Base-by-base conservation (phyloP, 2,797 vertebrate species). In the Tenualosa ilisha region DNA sequence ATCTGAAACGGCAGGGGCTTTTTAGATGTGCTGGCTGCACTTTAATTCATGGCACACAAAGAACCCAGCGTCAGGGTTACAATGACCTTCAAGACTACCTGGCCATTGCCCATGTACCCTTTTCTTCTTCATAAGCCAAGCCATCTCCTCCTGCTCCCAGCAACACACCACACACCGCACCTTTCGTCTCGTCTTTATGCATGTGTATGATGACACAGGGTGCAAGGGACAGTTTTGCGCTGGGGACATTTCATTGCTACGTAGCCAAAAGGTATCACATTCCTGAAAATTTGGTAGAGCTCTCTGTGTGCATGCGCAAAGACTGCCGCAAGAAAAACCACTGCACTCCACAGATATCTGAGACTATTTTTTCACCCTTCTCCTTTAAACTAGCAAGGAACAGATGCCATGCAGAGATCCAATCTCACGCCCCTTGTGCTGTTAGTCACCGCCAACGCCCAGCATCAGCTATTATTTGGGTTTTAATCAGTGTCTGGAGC, bases 401-500 rank as follows among this genome's bases (percentile, higher is more conserved):
- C 40, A 43, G 40, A 79, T 79, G 72, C 37, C 65, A 75, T 9
- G 13, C 65, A 79, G 50, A 54, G 65, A 84, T 31, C 51, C 65
- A 75, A 49, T 50, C 65, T 79, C 24, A 81, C 26, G 1, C 22
- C 12, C 81, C 31, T 8, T 2, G 49, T 86, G 65, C 20, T 53
- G 85, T 84, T 84, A 85, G 85, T 84, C 81, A 83, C 50, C 51
- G 68, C 54, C 82, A 37, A 43, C 17, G 79, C 37, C 72, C 26
- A 46, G 75, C 31, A 61, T 84, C 72, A 22, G 26, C 65, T 85
- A 83, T 84, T 87, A 72, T 81, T 11, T 68, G 85, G 81, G 75
- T 87, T 91, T 89, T 91, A 86, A 90, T 91, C 89, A 90, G 83
- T 86, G 87, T 86, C 91, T 86, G 88, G 82, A 84, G 63, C 26